Evolutionary conservation across 1,140 invertebrate genomes (phyloP).

Genomic region (Zaprionus africanus): DNA sequence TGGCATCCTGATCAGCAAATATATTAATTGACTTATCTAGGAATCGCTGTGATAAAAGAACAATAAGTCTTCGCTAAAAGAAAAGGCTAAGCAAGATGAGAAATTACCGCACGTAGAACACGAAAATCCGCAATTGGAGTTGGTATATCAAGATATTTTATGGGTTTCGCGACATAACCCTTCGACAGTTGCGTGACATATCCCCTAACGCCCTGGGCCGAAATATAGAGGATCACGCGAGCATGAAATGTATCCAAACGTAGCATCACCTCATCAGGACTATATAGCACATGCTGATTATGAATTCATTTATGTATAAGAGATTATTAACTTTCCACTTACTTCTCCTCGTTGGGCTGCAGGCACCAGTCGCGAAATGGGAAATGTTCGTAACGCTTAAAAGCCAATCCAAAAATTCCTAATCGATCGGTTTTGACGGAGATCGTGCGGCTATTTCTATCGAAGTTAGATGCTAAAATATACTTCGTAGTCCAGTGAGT

Average conservation of each 20-base stretch:
- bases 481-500: constrained; percentile 69
- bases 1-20: constrained; percentile 71
- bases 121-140: constrained; percentile 67
- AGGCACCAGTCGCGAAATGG: constrained; percentile 71
- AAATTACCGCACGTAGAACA: constrained; percentile 59
- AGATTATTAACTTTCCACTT: neutral
- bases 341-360: constrained; percentile 72
- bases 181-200: constrained; percentile 66
- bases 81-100: neutral
- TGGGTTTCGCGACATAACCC: constrained; percentile 51
- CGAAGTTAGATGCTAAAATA: constrained; percentile 29
- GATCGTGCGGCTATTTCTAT: constrained; percentile 40
- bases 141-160: constrained; percentile 67
- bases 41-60: constrained; percentile 43
- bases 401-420: constrained; percentile 70
- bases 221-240: constrained; percentile 66
- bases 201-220: constrained; percentile 56
- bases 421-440: constrained; percentile 68
- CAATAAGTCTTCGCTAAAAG: neutral
- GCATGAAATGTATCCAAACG: constrained; percentile 68
- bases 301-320: no score
- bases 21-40: constrained; percentile 65
- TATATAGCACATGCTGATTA: no score
- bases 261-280: constrained; percentile 63
- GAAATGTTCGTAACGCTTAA: constrained; percentile 77